Percentiles rank a stretch among this genome's conserved stretches.
phyloP scores from a whole-genome alignment of 2,797 vertebrate genomes.

The Falco naumanni region DNA sequence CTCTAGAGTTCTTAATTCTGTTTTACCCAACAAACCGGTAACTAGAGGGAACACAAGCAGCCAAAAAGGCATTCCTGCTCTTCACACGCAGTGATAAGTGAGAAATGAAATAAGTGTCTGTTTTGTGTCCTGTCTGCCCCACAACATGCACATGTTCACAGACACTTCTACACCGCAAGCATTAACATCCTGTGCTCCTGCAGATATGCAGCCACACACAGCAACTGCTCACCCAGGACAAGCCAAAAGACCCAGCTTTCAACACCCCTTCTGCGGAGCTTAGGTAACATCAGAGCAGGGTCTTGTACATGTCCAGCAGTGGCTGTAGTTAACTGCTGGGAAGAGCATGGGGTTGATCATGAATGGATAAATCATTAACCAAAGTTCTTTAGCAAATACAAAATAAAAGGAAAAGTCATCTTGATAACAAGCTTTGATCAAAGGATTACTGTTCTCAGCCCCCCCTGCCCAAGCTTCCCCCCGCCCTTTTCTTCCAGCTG shows the following conservation, averaged over 20 bases:
- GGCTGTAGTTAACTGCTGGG: neutral
- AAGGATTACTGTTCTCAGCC: neutral
- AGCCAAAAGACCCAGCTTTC: neutral
- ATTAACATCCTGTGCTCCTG: neutral
- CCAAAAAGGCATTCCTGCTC: neutral
- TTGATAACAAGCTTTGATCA: neutral
- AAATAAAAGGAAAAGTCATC: neutral
- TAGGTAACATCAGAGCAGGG: neutral
- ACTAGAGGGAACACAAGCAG: neutral
- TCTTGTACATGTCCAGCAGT: rapidly evolving
- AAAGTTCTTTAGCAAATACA: neutral
- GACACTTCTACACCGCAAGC: neutral
- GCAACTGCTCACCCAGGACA: neutral
- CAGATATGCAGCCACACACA: neutral
- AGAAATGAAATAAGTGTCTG: neutral
- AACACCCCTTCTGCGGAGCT: neutral
- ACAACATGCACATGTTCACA: rapidly evolving
- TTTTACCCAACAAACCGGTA: neutral
- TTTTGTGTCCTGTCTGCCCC: neutral
- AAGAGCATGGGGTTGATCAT: neutral
- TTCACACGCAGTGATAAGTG: rapidly evolving
- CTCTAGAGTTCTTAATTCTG: neutral
- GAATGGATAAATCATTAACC: neutral
- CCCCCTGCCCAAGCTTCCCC: neutral
- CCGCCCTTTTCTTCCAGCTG: neutral